Conservation (phyloP, 2,113 vertebrate genomes). For the Chlamydotis undulata region DNA sequence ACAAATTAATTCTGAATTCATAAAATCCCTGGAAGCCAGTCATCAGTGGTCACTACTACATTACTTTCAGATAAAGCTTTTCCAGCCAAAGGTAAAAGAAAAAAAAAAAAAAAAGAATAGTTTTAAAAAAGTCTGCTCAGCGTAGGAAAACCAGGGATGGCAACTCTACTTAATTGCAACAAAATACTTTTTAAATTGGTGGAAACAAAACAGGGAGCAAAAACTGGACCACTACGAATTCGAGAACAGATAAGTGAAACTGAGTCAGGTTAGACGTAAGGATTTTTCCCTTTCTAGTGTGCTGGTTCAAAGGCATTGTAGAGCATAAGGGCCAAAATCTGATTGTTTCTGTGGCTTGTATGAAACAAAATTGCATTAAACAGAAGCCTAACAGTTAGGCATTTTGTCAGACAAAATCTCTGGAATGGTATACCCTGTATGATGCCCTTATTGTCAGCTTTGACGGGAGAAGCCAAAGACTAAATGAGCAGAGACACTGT, state of each 20-base stretch:
- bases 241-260: not conserved
- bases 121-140: not conserved
- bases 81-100: not conserved
- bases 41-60: not conserved
- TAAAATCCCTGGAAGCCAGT: not conserved
- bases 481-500: slow-evolving; percentile 41
- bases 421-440: not conserved
- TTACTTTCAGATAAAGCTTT: not conserved
- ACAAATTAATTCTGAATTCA: not conserved
- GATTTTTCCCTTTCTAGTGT: not conserved
- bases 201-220: not conserved
- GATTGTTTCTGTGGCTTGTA: not conserved
- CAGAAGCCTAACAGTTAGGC: not conserved
- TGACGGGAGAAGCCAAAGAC: slow-evolving; percentile 45
- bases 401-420: slow-evolving; percentile 10
- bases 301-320: not conserved
- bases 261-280: not conserved
- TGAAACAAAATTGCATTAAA: slow-evolving; percentile 2
- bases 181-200: not conserved
- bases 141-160: not conserved
- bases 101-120: not conserved
- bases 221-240: not conserved
- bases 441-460: slow-evolving; percentile 27
- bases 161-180: not conserved
- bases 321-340: not conserved